These are phyloP conservation scores for Patiria pectinifera DNA, from an alignment of 53 echinoderm and acorn worm genomes.

Conservation along the genomic window DNA sequence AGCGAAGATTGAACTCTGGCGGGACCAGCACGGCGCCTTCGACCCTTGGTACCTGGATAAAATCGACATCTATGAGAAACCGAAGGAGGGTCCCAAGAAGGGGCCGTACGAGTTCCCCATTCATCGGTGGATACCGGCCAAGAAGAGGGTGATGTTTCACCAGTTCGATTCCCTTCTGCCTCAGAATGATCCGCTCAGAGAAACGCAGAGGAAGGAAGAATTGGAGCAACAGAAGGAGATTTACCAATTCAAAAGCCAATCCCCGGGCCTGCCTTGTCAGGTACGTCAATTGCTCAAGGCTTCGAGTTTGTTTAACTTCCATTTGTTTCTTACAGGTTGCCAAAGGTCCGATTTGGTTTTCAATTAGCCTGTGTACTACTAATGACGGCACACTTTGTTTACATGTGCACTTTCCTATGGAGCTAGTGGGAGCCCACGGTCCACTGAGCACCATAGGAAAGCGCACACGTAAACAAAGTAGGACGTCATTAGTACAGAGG, in stretches of 20 bases:
- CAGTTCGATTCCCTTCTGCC: slow-evolving; percentile 65
- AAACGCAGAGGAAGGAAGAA: slow-evolving; percentile 73
- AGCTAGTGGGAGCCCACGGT: too few relatives aligned
- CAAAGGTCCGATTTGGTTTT: too few relatives aligned
- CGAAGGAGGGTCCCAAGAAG: slow-evolving; percentile 41
- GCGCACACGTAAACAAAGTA: too few relatives aligned
- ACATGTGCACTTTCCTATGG: too few relatives aligned
- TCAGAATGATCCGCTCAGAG: slow-evolving; percentile 60
- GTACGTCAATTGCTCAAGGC: slow-evolving; percentile 31
- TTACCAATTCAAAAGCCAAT: slow-evolving; percentile 73
- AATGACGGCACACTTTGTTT: too few relatives aligned
- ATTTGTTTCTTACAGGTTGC: background rate
- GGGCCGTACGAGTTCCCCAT: slow-evolving; percentile 73
- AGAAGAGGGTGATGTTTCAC: slow-evolving; percentile 31
- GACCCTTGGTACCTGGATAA: slow-evolving; percentile 84
- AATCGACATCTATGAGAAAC: slow-evolving; percentile 55
- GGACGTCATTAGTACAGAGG: too few relatives aligned
- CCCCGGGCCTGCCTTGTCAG: slow-evolving; percentile 62
- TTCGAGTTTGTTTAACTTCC: background rate
- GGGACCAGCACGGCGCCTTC: slow-evolving; percentile 61
- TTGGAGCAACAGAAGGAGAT: slow-evolving; percentile 57
- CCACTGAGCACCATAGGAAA: too few relatives aligned
- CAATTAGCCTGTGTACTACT: too few relatives aligned
- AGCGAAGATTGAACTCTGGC: slow-evolving; percentile 79
- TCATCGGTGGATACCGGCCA: slow-evolving; percentile 80